Base-by-base conservation (phyloP, 2,888 invertebrate genomes). In the Conops quadrifasciatus region DNA sequence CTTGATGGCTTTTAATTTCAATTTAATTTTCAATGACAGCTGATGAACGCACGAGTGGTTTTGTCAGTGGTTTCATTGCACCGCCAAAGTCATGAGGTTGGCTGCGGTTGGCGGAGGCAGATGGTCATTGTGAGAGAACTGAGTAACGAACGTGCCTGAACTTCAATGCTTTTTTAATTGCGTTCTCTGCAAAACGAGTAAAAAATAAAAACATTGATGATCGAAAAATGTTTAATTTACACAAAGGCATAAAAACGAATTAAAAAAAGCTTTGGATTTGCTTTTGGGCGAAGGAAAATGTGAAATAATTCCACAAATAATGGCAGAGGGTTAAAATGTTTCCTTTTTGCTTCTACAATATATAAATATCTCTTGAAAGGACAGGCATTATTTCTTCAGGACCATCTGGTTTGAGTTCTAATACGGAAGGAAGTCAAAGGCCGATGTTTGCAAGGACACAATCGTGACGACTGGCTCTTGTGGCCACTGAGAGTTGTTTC, bases 121-220 rank as follows among this genome's bases (percentile, higher is more conserved):
- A 5, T 64, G 47, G 13, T 7, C 7, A 15, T 21, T 43, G 19
- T 16, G 21, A 19, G 16, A 21, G 51, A 15, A 30, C 43, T 16
- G 56, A 51, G 15, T n/a, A 58, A 45, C 7, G 60, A 26, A 30
- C 59, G 60, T 30, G 59, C n/a, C 26, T 43, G 26, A 58, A 67
- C 53, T 72, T 69, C 28, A 72, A 71, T 71, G 72, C 58, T 67
- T 77, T 78, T 78, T 78, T 78, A 78, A 78, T 78, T 78, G 75
- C 77, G 63, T 59, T 67, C 69, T 72, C 47, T 53, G 49, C n/a
- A 59, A 47, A 28, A 45, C 24, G 59, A 19, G 24, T 30, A n/a
- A 45, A 51, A 47, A 60, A 47, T 43, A 26, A 19, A 24, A 47
- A 56, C n/a, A 67, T 47, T 30, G n/a, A 49, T 58, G 47, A 51